These are phyloP conservation scores for Diaprepes abbreviatus DNA, from an alignment of 2,888 invertebrate species.

Conservation along the genomic window DNA sequence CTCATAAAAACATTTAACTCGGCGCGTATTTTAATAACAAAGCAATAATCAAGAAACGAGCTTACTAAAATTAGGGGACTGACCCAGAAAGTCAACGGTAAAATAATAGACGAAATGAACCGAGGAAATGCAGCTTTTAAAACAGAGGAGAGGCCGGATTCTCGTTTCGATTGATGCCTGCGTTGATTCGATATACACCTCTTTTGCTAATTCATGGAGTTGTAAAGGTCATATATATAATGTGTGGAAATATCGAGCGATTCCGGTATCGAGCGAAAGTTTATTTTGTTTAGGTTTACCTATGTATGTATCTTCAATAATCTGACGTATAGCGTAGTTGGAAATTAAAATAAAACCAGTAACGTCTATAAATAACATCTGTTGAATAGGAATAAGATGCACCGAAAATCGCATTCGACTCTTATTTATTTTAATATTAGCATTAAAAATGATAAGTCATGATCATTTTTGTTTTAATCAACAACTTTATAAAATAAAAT, in stretches of 20 bases:
- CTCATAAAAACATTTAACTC: no score
- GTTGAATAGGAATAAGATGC: not conserved
- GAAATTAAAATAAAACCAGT: conserved; percentile 4
- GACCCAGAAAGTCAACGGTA: conserved; percentile 27
- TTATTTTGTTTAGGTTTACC: conserved; percentile 7
- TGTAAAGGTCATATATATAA: not conserved
- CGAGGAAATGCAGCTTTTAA: conserved; percentile 10
- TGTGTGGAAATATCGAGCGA: no score
- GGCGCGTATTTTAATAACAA: conserved; percentile 1
- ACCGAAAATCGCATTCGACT: no score
- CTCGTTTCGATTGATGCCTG: not conserved
- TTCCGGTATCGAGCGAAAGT: not conserved
- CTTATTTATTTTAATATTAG: no score
- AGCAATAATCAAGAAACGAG: conserved; percentile 7
- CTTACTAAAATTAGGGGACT: conserved; percentile 31
- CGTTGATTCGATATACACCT: not conserved
- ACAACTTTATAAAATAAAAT: no score
- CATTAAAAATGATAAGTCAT: no score
- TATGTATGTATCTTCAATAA: not conserved
- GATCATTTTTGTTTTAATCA: no score
- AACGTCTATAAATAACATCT: not conserved
- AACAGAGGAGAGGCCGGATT: not conserved
- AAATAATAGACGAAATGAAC: conserved; percentile 26
- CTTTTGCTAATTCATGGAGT: not conserved
- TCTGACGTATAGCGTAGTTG: not conserved